phyloP scores from a whole-genome alignment of 2,113 vertebrate species.

The Corvus hawaiiensis region DNA sequence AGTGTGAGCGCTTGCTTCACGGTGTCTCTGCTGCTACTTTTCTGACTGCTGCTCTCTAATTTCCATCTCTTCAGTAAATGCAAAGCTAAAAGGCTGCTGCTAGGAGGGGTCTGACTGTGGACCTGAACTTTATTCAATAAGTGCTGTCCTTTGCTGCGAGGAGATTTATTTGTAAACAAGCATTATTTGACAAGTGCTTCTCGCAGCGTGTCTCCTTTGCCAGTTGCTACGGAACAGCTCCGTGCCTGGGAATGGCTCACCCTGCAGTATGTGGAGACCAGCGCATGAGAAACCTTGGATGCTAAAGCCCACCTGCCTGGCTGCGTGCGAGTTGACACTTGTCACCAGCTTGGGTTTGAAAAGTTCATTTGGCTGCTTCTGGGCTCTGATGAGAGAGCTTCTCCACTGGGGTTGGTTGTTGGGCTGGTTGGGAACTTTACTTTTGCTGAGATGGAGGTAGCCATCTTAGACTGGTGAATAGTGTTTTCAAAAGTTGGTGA shows the following conservation, averaged over 20 bases:
- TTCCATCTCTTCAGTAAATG: not conserved
- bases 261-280: slow-evolving; percentile 10
- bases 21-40: not conserved
- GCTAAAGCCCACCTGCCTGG: not conserved
- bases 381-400: not conserved
- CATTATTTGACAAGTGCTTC: slow-evolving; percentile 66
- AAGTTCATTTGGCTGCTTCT: slow-evolving; percentile 29
- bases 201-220: slow-evolving; percentile 55
- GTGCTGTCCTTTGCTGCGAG: slow-evolving; percentile 27
- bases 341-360: not conserved
- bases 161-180: slow-evolving; percentile 75
- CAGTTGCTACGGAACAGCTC: slow-evolving; percentile 53
- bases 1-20: not conserved
- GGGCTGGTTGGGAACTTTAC: not conserved
- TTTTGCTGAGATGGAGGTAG: not conserved
- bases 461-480: not conserved
- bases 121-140: slow-evolving; percentile 43
- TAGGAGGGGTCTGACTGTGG: slow-evolving; percentile 21
- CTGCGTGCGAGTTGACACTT: not conserved
- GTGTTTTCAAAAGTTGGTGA: not conserved
- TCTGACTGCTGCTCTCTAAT: not conserved
- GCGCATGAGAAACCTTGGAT: not conserved
- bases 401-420: not conserved
- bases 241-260: slow-evolving; percentile 52
- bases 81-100: not conserved